A percentile compares a stretch with the other conserved stretches of the same genome.
Evolutionary conservation across 2,888 invertebrate genomes (phyloP).

Genomic region (Temnothorax rugatulus): DNA sequence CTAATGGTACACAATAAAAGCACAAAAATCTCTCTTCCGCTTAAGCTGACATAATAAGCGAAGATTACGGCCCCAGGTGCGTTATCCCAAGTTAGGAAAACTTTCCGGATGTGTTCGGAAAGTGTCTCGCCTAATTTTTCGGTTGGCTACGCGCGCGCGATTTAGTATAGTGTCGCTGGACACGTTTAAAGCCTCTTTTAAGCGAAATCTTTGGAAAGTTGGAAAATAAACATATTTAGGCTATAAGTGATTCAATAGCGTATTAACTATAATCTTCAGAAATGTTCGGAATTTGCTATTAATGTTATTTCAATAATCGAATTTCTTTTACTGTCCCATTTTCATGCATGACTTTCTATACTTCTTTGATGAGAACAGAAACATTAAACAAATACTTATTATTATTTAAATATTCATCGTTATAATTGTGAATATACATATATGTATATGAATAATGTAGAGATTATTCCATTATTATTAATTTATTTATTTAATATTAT

Average conservation of each 20-base stretch:
- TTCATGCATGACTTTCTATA: background rate
- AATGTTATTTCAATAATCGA: background rate
- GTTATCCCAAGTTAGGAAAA: slow-evolving; percentile 57
- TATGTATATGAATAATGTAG: background rate
- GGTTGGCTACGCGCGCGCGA: slow-evolving; percentile 69
- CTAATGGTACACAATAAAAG: background rate
- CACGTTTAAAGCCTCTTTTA: slow-evolving; percentile 7
- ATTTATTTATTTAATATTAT: background rate
- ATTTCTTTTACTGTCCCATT: background rate
- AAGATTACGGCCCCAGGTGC: slow-evolving; percentile 74
- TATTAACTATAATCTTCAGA: background rate
- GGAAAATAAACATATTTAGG: background rate
- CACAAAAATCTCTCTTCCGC: slow-evolving; percentile 28
- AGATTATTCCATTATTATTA: background rate
- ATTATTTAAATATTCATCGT: background rate
- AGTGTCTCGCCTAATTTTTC: slow-evolving; percentile 75
- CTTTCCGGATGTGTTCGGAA: slow-evolving; percentile 11
- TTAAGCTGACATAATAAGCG: slow-evolving; percentile 56
- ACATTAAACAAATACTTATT: background rate
- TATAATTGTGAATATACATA: background rate
- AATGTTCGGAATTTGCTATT: background rate
- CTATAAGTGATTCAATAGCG: background rate
- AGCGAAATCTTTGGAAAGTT: slow-evolving; percentile 18
- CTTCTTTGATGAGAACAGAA: background rate
- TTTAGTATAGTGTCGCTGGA: slow-evolving; percentile 28